phyloP scores from a whole-genome alignment of 2,888 invertebrate species.

The Amiota communis region DNA sequence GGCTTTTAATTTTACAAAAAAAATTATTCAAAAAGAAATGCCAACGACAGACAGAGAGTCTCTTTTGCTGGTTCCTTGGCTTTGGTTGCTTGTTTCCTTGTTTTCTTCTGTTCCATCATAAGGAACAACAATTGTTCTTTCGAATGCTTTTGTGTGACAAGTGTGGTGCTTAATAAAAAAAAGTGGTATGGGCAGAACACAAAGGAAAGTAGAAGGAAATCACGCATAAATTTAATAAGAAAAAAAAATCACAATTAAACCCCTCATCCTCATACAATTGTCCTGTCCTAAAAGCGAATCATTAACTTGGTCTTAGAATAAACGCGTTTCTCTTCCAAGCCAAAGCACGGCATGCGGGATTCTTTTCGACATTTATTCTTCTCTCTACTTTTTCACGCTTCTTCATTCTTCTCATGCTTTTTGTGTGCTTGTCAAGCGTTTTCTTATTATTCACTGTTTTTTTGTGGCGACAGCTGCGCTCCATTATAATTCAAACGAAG shows the following conservation, averaged over 20 bases:
- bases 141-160: not conserved
- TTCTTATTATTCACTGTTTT: not conserved
- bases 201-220: conserved; percentile 15
- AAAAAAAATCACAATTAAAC: conserved; percentile 22
- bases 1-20: conserved; percentile 8
- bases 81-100: not conserved
- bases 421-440: not conserved
- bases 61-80: not conserved
- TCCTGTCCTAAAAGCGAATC: conserved; percentile 43
- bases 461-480: conserved; percentile 13
- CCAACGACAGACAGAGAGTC: conserved; percentile 5
- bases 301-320: conserved; percentile 60
- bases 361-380: too few relatives aligned
- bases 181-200: too few relatives aligned
- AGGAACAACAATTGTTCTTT: not conserved
- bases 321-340: too few relatives aligned
- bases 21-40: conserved; percentile 21
- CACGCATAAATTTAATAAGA: not conserved
- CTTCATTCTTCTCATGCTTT: not conserved
- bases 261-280: too few relatives aligned
- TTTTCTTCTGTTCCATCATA: conserved; percentile 1
- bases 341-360: too few relatives aligned
- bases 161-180: too few relatives aligned
- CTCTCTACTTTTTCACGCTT: too few relatives aligned
- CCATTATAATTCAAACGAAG: conserved; percentile 9